Base-by-base conservation (phyloP, 2,113 vertebrate species). In the Fulica atra region DNA sequence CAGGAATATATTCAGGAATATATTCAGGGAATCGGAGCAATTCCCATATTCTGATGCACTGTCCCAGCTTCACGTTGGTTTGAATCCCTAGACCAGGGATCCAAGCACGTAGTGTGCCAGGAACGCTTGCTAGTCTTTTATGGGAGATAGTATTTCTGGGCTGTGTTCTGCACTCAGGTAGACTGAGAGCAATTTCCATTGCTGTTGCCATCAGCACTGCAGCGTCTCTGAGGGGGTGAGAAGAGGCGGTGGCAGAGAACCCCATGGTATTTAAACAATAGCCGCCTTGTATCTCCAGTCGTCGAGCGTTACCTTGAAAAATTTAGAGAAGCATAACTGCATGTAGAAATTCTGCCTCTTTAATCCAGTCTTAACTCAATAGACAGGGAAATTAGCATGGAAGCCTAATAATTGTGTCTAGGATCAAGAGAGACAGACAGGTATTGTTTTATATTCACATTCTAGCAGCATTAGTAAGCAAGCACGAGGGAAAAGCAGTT, bases 401-500 rank as follows among this genome's bases (percentile, higher is more conserved):
- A 90, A 79, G 82, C 69, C 60, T 64, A 92, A 74, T 64, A 94
- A 94, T 92, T 10, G 0, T 95, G 93, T 88, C 93, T 97, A 86
- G 77, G 82, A 93, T 94, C 69, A 40, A 60, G 80, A 72, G 15
- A 94, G 57, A 76, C 89, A 96, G 89, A 60, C 95, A 95, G 92
- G 83, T 95, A 95, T 81, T 93, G 69, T 93, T 88, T 74, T 46
- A 88, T 90, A 88, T 56, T 86, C 93, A 50, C 96, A 91, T 97
- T 95, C 77, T 50, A 89, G 50, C 77, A 65, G 95, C 80, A 33
- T 96, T 96, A 96, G 72, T 93, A 93, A 95, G 92, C 82, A 89
- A 96, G 60, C 90, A 94, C 92, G 79, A 81, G 95, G 92, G 88
- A 93, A 92, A 97, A 95, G 64, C 60, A 89, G 86, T 83, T 93